Evolutionary conservation across 1,140 invertebrate genomes (phyloP), one percentile per base, ranked within the genome.

Genomic region (Eubasilissa regina): DNA sequence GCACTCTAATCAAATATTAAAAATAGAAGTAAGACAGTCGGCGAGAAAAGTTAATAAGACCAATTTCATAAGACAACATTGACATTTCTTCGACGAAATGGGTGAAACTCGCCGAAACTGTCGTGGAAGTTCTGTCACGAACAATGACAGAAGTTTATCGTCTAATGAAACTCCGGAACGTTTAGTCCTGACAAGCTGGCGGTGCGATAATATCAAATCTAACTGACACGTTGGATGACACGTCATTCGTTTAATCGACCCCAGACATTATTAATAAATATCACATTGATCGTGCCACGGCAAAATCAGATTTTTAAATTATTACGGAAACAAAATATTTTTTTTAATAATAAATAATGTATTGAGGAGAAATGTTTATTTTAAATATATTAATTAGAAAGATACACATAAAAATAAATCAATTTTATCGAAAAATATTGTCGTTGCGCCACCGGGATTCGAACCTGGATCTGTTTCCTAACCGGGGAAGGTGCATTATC

Each of bases 181-280:
- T 17, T 70, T 17, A 70, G 44, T 13, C n/a, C 44, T 70, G 66
- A 70, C 66, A 70, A 4, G 19, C 1, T 3, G 66, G 7, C 51
- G 17, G 47, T 48, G 66, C 48, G 51, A 64, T 35, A n/a, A 56
- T 43, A 66, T 66, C 21, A 43, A 56, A 66, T 15, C 60, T 66
- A 66, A 44, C 62, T 66, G 62, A 17, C 66, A 25, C 45, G 25
- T n/a, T 70, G 51, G 51, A 70, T 51, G 66, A 70, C 66, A 48
- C 45, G 47, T 70, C 66, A 70, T 70, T 51, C 62, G 13, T 58
- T n/a, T 19, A 58, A 58, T 15, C 21, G n/a, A 58, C 55, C 21
- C 55, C 55, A 9, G 55, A 58, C 55, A 15, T 58, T 58, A 35
- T 35, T 35, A 35, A 35, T 35, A 35, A 58, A 58, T 58, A 58